phyloP scores from a whole-genome alignment of 2,797 vertebrate species.

The Thunnus albacares region DNA sequence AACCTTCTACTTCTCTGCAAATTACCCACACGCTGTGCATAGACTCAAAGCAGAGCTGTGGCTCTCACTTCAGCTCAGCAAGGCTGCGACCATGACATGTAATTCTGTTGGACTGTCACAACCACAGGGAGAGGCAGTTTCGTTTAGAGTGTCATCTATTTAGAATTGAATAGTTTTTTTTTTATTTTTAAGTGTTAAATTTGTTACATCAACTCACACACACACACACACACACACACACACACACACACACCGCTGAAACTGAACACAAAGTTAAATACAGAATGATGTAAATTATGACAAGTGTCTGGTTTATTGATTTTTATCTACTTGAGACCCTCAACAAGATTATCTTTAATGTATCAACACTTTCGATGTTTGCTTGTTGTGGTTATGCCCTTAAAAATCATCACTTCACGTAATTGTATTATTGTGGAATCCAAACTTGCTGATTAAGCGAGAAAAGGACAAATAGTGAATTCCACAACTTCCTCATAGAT shows the following conservation, averaged over 20 bases:
- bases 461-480: slow-evolving; percentile 53
- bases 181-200: neutral
- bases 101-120: slow-evolving; percentile 48
- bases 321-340: neutral
- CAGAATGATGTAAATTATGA: neutral
- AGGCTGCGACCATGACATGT: slow-evolving; percentile 56
- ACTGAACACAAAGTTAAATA: neutral
- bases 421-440: slow-evolving; percentile 34
- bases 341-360: neutral
- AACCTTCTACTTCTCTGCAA: slow-evolving; percentile 79
- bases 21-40: slow-evolving; percentile 71
- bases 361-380: slow-evolving; percentile 3
- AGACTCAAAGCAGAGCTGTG: slow-evolving; percentile 54
- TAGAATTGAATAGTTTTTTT: neutral
- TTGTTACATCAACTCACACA: neutral
- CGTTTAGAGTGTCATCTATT: slow-evolving; percentile 9
- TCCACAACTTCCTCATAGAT: slow-evolving; percentile 72
- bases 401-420: slow-evolving; percentile 10
- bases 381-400: neutral
- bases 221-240: neutral
- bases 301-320: neutral
- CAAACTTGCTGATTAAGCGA: slow-evolving; percentile 59
- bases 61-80: slow-evolving; percentile 62
- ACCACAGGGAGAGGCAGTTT: slow-evolving; percentile 32
- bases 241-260: neutral